Evolutionary conservation across 2,113 vertebrate species (phyloP), one percentile per base, ranked within the genome.

Genomic region (Pituophis catenifer): DNA sequence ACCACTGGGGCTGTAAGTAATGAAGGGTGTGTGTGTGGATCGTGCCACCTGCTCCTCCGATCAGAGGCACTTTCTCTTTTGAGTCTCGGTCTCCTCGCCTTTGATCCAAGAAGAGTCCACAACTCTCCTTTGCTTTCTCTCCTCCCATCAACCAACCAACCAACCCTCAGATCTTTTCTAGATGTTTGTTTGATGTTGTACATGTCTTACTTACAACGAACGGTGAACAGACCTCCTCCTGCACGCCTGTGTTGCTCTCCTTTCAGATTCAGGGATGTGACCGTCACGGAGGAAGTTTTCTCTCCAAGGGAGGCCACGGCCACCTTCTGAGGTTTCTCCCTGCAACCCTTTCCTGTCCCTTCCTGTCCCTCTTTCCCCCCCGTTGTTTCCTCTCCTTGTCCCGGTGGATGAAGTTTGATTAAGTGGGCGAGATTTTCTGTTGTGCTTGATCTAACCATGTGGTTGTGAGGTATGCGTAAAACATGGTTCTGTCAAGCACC

Each of bases 401-500:
- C 98, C 98, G 62, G 98, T 98, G 98, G 98, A 99, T 99, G 98
- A 98, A 98, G 98, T 98, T 98, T 98, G 98, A 98, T 97, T 98
- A 97, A 97, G 95, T 97, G 94, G 98, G 99, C 99, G 98, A 99
- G 99, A 99, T 99, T 99, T 99, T 99, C 99, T 99, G 98, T 99
- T 99, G 99, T 99, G 99, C 99, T 99, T 99, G 99, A 99, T 99
- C 99, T 99, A 99, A 99, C 99, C 99, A 99, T 99, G 99, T 99
- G 99, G 98, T 99, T 99, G 98, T 98, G 97, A 99, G 99, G 98
- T 99, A 99, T 98, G 98, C 98, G 98, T 99, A 99, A 99, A 99
- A 99, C 99, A 99, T 99, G 99, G 99, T 99, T 99, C 99, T 98
- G 98, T 99, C 99, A 99, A 99, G 99, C 99, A 99, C 99, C 99